A percentile compares a stretch with the other conserved stretches of the same genome.
phyloP scores from a whole-genome alignment of 1,140 invertebrate genomes.

The Heterodera carotae region DNA sequence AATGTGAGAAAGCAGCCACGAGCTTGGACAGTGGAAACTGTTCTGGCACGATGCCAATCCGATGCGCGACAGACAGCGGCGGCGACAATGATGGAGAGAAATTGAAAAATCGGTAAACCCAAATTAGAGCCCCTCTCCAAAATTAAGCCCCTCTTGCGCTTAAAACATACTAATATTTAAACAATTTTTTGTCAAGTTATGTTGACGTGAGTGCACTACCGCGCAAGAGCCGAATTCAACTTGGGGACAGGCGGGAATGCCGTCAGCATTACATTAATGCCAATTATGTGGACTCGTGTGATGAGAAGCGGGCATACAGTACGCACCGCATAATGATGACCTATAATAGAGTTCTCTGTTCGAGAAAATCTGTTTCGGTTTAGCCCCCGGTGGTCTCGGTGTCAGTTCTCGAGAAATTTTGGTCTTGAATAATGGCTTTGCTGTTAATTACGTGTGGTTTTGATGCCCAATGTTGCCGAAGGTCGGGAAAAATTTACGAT shows the following conservation, averaged over 20 bases:
- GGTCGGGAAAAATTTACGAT: too few relatives aligned
- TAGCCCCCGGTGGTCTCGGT: too few relatives aligned
- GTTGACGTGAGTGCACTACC: constrained; percentile 56
- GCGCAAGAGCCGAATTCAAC: constrained; percentile 56
- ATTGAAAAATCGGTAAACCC: constrained; percentile 44
- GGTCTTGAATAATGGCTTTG: too few relatives aligned
- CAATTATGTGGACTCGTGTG: constrained; percentile 64
- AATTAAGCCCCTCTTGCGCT: background rate
- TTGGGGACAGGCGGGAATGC: constrained; percentile 25
- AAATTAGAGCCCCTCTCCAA: background rate
- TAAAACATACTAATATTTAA: too few relatives aligned
- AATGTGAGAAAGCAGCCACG: background rate
- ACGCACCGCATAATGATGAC: too few relatives aligned
- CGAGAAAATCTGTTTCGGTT: too few relatives aligned
- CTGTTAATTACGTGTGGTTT: too few relatives aligned
- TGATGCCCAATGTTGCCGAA: too few relatives aligned
- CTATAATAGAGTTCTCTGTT: too few relatives aligned
- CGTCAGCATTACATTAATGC: constrained; percentile 60
- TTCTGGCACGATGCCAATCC: background rate
- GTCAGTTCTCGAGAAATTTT: too few relatives aligned
- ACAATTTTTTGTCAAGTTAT: too few relatives aligned
- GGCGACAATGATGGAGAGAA: constrained; percentile 15
- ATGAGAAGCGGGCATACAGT: constrained; percentile 20
- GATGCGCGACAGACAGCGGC: too few relatives aligned
- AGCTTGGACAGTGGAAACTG: background rate